phyloP scores from a whole-genome alignment of 2,113 vertebrate species.

The Tyrannus savana region DNA sequence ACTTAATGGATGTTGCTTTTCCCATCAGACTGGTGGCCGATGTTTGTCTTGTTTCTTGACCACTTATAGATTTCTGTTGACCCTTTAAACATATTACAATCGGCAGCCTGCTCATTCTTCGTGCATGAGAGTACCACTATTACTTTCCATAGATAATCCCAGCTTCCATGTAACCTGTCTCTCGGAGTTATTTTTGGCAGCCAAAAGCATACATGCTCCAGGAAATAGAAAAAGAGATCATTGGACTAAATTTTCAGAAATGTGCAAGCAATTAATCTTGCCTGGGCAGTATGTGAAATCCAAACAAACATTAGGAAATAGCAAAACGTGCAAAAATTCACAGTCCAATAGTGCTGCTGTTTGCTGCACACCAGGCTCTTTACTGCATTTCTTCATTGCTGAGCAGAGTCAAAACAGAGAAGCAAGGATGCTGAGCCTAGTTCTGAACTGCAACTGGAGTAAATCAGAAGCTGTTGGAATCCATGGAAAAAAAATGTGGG shows the following conservation, averaged over 20 bases:
- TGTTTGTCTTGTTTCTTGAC: constrained; percentile 88
- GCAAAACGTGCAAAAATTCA: constrained; percentile 48
- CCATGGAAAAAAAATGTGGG: neutral
- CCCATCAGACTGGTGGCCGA: constrained; percentile 83
- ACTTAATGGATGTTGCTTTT: constrained; percentile 92
- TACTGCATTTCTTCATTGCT: neutral
- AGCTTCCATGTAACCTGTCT: constrained; percentile 46
- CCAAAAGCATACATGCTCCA: neutral
- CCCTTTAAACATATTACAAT: constrained; percentile 84
- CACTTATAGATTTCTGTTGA: constrained; percentile 81
- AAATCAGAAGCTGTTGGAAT: neutral
- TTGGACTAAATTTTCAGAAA: constrained; percentile 43
- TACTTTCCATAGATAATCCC: constrained; percentile 38
- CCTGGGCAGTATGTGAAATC: constrained; percentile 27
- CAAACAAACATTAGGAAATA: constrained; percentile 56
- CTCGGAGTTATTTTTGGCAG: constrained; percentile 59
- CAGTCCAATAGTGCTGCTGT: neutral
- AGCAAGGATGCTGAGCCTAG: neutral
- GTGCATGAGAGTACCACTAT: constrained; percentile 64
- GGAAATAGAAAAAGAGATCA: constrained; percentile 37
- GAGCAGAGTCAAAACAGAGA: neutral
- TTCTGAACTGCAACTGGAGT: neutral
- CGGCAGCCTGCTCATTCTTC: constrained; percentile 77
- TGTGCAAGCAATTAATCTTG: constrained; percentile 65
- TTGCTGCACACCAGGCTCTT: neutral